Conservation (phyloP, 2,113 vertebrate genomes). For the Gulo gulo region DNA sequence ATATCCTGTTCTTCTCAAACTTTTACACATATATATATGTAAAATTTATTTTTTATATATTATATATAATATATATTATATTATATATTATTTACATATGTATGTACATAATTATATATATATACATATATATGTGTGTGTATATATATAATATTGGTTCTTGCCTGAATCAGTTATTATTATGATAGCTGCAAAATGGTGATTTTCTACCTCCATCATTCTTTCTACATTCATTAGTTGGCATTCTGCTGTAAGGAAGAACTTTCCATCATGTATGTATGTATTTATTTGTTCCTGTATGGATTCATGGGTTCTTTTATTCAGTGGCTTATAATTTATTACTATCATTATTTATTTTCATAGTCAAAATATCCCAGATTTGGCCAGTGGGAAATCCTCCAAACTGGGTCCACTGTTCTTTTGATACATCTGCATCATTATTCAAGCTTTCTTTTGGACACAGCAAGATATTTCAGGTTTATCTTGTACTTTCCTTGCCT, state of each 20-base stretch:
- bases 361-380: constrained; percentile 5
- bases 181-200: not conserved
- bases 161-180: not conserved
- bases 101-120: not conserved
- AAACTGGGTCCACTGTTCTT: not conserved
- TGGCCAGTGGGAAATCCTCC: not conserved
- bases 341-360: constrained; percentile 4
- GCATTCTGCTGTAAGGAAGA: not conserved
- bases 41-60: no score
- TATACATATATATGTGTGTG: not conserved
- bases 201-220: constrained; percentile 3
- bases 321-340: not conserved
- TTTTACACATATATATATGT: not conserved
- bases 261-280: not conserved
- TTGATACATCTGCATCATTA: not conserved
- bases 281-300: not conserved
- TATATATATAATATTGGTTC: not conserved
- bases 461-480: not conserved
- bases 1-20: not conserved
- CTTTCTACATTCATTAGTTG: constrained; percentile 11
- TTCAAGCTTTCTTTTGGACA: constrained; percentile 44
- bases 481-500: not conserved
- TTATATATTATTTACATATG: no score
- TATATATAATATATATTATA: no score
- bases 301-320: not conserved